Base-by-base conservation (phyloP, 2,888 invertebrate genomes). In the Imbricaverruca yamaguchii region DNA sequence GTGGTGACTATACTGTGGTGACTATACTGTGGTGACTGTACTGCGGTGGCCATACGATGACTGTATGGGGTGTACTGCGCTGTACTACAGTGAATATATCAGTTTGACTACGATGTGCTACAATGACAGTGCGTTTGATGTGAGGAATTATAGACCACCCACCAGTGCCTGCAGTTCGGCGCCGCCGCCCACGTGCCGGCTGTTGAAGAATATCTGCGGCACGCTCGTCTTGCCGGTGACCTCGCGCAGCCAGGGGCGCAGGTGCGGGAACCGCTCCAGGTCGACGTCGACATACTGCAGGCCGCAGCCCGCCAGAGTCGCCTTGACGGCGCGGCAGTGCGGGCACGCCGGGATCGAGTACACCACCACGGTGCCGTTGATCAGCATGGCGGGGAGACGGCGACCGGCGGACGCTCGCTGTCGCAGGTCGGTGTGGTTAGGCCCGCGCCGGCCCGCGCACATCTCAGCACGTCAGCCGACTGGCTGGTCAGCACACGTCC, bases 191-290 rank as follows among this genome's bases (percentile, higher is more conserved):
- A 84, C 80, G 63, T 82, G 81, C 1, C 65, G 80, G 39, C 81
- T 78, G 77, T 84, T 84, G 81, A 84, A 83, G 81, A 84, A 84
- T 23, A 84, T 83, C 78, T 84, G 84, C 21, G 84, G 84, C 12
- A 84, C 83, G 57, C 83, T 83, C 8, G 82, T 82, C 79, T 81
- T 82, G 9, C 82, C 81, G 18, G 83, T 83, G 63, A 81, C 80
- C 21, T 82, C 83, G 56, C 77, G 57, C 23, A 78, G 56, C 78
- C 78, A 78, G 56, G 57, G 56, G 0, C 78, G 57, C 78, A 82
- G 69, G 7, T 81, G 74, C n/a, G 81, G 81, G 56, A 39, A 74
- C 63, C 55, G 55, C 63, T 81, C 81, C 61, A 82, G 39, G 61
- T 80, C 55, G 55, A 82, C 77, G 80, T 82, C 82, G 53, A 57